Percentiles rank a stretch among this genome's conserved stretches.
phyloP scores from a whole-genome alignment of 64 coral and sea anemone species.

The Acropora yongei region DNA sequence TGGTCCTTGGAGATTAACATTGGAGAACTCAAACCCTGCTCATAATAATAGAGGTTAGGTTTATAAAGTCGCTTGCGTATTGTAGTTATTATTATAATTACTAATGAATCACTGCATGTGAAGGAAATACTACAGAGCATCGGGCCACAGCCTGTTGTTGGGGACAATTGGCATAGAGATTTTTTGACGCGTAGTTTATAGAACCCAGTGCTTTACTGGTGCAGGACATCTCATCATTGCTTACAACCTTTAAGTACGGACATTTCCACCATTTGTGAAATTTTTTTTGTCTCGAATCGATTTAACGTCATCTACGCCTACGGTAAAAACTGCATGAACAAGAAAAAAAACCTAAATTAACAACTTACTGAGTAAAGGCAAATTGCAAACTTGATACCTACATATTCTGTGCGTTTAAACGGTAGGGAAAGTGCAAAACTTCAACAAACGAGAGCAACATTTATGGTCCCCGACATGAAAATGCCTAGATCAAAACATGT shows the following conservation, averaged over 20 bases:
- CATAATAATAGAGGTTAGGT: no score
- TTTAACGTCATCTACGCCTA: conserved; percentile 1
- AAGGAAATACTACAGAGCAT: no score
- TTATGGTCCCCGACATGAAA: conserved; percentile 3
- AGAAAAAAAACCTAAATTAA: background rate
- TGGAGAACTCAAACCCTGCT: background rate
- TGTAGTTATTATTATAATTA: no score
- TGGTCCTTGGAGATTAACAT: background rate
- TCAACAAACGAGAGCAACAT: background rate
- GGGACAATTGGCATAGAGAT: no score
- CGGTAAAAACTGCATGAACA: conserved; percentile 5
- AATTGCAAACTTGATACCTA: conserved; percentile 11
- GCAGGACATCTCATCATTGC: background rate
- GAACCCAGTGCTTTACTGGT: background rate
- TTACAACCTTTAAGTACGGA: conserved; percentile 1
- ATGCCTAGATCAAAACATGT: conserved; percentile 1
- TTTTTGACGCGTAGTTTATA: conserved; percentile 3
- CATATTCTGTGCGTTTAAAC: background rate
- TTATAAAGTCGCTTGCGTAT: no score
- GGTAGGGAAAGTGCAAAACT: conserved; percentile 7
- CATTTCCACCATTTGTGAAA: background rate
- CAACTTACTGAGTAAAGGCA: background rate
- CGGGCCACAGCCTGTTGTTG: background rate
- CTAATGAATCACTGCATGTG: no score
- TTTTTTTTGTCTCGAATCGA: background rate